Evolutionary conservation across 2,888 invertebrate genomes (phyloP).

Genomic region (Enchytraeus crypticus): DNA sequence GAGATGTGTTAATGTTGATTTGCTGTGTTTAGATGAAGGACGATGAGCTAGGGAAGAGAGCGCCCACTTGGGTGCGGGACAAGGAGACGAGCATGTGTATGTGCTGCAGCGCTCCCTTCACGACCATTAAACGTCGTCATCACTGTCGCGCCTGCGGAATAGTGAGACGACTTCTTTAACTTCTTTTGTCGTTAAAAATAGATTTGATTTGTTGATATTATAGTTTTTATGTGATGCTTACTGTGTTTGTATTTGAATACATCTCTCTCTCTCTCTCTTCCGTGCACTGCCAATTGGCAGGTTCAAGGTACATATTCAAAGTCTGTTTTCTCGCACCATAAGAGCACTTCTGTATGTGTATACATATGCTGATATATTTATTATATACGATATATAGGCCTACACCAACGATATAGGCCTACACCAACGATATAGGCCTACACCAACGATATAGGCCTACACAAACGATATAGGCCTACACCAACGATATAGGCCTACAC

Average conservation of each 20-base stretch:
- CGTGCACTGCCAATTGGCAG: no score
- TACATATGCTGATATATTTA: background rate
- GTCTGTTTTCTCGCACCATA: no score
- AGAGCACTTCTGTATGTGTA: background rate
- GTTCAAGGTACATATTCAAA: no score
- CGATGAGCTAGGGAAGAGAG: constrained; percentile 46
- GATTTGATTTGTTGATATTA: background rate
- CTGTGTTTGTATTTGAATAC: background rate
- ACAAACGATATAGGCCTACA: no score
- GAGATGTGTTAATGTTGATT: background rate
- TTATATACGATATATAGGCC: no score
- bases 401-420: no score
- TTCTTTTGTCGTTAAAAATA: background rate
- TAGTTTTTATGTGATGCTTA: background rate
- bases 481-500: no score
- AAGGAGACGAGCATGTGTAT: constrained; percentile 52
- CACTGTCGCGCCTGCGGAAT: constrained; percentile 53
- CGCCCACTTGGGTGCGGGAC: constrained; percentile 50
- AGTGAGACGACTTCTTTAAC: constrained; percentile 38
- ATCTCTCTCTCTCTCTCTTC: no score
- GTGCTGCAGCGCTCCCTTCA: constrained; percentile 49
- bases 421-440: no score
- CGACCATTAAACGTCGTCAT: constrained; percentile 48
- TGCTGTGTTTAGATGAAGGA: constrained; percentile 21
- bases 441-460: no score